Evolutionary conservation across 2,113 vertebrate species (phyloP).

Genomic region (Thalassoma bifasciatum): DNA sequence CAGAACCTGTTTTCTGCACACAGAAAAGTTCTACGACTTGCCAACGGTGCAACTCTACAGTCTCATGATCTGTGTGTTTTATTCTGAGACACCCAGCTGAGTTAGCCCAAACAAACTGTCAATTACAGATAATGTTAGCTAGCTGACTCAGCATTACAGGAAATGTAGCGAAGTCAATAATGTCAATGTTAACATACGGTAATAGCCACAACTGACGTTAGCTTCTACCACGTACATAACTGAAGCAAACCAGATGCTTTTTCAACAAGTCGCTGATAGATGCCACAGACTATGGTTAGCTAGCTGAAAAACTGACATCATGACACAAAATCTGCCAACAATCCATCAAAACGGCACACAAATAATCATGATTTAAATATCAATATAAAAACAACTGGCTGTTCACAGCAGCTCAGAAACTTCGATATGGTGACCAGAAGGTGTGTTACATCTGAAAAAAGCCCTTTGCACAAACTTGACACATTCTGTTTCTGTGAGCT

Average conservation of each 20-base stretch:
- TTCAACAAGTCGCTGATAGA: conserved; percentile 22
- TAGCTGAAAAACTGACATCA: conserved; percentile 16
- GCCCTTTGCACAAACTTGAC: conserved; percentile 53
- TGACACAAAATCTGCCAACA: conserved; percentile 22
- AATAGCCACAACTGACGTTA: conserved; percentile 17
- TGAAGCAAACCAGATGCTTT: conserved; percentile 21
- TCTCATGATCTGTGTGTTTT: too few relatives aligned
- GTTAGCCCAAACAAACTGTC: not conserved
- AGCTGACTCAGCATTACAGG: not conserved
- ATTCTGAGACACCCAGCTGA: not conserved
- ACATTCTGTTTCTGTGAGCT: conserved; percentile 8
- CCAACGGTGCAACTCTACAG: too few relatives aligned
- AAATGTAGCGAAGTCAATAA: conserved; percentile 16
- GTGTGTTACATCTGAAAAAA: conserved; percentile 40
- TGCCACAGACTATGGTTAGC: conserved; percentile 17
- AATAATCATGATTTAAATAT: conserved; percentile 14
- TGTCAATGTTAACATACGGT: conserved; percentile 1
- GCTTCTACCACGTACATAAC: conserved; percentile 39
- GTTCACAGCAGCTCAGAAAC: conserved; percentile 10
- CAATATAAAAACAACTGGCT: conserved; percentile 30
- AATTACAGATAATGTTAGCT: not conserved
- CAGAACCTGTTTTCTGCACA: too few relatives aligned
- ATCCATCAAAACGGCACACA: conserved; percentile 33
- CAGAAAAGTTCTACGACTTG: too few relatives aligned
- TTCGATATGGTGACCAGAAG: conserved; percentile 31